Evolutionary conservation across 2,888 invertebrate genomes (phyloP), one percentile per base, ranked within the genome.

Genomic region (Monopis laevigella): DNA sequence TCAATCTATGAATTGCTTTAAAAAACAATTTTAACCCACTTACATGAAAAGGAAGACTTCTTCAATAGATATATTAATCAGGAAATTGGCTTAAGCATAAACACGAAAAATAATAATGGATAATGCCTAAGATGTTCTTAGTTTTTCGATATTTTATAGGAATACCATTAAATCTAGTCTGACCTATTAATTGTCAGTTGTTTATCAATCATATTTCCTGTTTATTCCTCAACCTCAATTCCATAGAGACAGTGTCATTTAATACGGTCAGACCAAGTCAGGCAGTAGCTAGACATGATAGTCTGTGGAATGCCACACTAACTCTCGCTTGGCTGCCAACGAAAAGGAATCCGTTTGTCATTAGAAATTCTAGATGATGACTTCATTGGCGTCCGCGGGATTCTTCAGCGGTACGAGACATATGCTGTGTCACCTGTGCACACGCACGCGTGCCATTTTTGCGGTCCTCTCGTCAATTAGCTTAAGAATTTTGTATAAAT

Each of bases 321-420:
- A 68, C 70, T 69, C 70, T 70, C 72, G 69, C 69, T 70, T 65
- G 59, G 63, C 55, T 71, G 70, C 71, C 73, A 74, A 73, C 68
- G 74, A 77, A 77, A 75, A 70, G 68, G 74, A 77, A 74, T 74
- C 66, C 67, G 59, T 59, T 62, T 19, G 65, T 61, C 65, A 72
- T 72, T 73, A 74, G 74, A 77, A 75, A 74, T 77, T 71, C 38
- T 18, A 63, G 61, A 52, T 62, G 69, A 75, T 73, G 73, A 72
- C 73, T 75, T 70, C 68, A 77, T 69, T 68, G 67, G 68, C 58
- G 54, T 56, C n/a, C n/a, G 58, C 59, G 56, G 59, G 63, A 72
- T 71, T 66, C 64, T 59, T 63, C 59, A 62, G 59, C 62, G 61
- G 56, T 50, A 34, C 34, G 8, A 18, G 17, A 16, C 34, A 18